Conservation (phyloP, 2,113 vertebrate species). For the Crotalus helleri region DNA sequence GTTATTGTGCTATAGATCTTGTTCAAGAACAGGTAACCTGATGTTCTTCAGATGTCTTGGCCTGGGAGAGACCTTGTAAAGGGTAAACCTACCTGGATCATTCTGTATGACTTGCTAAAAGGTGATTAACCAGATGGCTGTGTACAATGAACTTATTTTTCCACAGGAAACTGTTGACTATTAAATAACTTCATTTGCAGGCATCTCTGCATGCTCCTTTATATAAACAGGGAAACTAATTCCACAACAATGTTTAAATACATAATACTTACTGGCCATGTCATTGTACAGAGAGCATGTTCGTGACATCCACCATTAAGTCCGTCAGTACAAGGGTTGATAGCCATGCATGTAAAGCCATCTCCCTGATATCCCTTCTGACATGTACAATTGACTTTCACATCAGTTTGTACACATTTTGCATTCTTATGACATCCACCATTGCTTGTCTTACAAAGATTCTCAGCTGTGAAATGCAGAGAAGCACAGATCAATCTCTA, state of each 20-base stretch:
- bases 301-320: slow-evolving; percentile 87
- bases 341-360: slow-evolving; percentile 75
- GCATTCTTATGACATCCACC: slow-evolving; percentile 83
- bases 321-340: slow-evolving; percentile 77
- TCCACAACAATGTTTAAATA: background rate
- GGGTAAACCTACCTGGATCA: background rate
- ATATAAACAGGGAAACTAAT: background rate
- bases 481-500: background rate
- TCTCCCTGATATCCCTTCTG: slow-evolving; percentile 81
- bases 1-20: background rate
- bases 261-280: slow-evolving; percentile 76
- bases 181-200: background rate
- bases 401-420: slow-evolving; percentile 75
- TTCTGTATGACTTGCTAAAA: background rate
- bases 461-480: slow-evolving; percentile 65
- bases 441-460: slow-evolving; percentile 83
- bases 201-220: background rate
- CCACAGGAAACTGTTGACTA: background rate
- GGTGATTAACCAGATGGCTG: background rate
- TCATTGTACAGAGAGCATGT: slow-evolving; percentile 86
- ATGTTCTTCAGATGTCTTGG: background rate
- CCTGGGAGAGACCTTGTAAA: background rate
- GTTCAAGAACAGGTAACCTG: background rate
- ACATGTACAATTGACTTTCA: slow-evolving; percentile 82
- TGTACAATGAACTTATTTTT: background rate